phyloP scores from a whole-genome alignment of 2,797 vertebrate genomes.

The Urophycis tenuis region DNA sequence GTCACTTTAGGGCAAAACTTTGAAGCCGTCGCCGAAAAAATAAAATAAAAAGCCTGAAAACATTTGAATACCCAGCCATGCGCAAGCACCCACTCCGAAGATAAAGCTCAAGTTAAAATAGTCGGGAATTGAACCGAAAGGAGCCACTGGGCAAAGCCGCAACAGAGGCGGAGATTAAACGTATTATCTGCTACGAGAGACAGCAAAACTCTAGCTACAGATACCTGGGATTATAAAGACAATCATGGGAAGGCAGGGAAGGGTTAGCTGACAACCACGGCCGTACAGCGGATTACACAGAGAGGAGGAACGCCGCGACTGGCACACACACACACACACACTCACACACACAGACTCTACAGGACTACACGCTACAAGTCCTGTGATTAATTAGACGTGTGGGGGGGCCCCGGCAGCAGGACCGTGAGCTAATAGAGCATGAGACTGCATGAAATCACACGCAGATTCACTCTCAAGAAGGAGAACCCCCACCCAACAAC shows the following conservation, averaged over 20 bases:
- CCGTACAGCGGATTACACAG: background rate
- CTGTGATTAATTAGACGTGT: background rate
- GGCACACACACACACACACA: background rate
- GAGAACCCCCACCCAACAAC: background rate
- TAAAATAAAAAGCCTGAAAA: background rate
- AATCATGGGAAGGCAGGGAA: background rate
- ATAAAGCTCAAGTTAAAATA: background rate
- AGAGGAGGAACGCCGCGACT: background rate
- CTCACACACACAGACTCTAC: too few relatives aligned
- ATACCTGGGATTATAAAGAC: constrained; percentile 1
- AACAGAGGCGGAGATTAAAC: background rate
- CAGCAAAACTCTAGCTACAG: background rate
- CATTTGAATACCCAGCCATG: background rate
- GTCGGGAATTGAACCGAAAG: background rate
- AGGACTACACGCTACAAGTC: background rate
- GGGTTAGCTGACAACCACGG: background rate
- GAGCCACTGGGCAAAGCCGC: background rate
- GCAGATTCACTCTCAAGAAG: background rate
- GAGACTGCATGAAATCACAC: background rate
- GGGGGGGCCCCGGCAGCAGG: background rate
- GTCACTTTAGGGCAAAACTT: background rate
- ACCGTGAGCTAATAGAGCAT: background rate
- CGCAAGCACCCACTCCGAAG: background rate
- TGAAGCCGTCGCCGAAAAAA: background rate
- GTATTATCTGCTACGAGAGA: background rate